Evolutionary conservation across 2,113 vertebrate genomes (phyloP), one percentile per base, ranked within the genome.

Genomic region (Rhynchomys soricoides): DNA sequence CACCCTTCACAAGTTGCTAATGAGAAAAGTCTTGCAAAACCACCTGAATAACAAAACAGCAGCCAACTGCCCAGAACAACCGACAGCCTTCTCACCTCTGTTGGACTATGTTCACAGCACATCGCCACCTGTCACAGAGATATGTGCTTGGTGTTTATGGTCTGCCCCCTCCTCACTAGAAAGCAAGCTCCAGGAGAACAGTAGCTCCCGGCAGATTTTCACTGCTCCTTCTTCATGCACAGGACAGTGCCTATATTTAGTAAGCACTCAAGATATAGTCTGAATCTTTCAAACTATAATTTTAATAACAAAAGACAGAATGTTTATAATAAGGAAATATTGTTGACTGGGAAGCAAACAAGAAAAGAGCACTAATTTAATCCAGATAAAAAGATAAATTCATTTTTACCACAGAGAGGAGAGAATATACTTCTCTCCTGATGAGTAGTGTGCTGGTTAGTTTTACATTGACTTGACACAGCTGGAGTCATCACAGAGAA

Each of bases 311-410:
- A 93, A 93, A 87, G 43, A 8, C 2, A 87, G 81, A 86, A 13
- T 26, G 37, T 74, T 94, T 93, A 71, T 19, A 86, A 83, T 21
- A 90, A 17, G 31, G 22, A 92, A 95, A 83, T 17, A 74, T 50
- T 57, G 1, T 16, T 93, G 24, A 77, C 13, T 74, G 37, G 64
- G n/a, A 85, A 45, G 7, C 57, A 96, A 91, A 50, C 17, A 92
- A 79, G 62, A 95, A 95, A 95, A 81, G 34, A 87, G 11, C 50
- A 31, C 31, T 82, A 64, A 95, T 64, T 93, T 94, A 77, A 91
- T 17, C 48, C 71, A 73, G 2, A 31, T 75, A 92, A 89, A 31
- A 90, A 64, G 52, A 86, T 52, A 8, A 90, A 57, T 71, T 86
- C 29, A 19, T 62, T 70, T 55, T 31, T 3, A n/a, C 7, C 43